phyloP scores from a whole-genome alignment of 2,888 invertebrate genomes.

The Brachyptera risi region DNA sequence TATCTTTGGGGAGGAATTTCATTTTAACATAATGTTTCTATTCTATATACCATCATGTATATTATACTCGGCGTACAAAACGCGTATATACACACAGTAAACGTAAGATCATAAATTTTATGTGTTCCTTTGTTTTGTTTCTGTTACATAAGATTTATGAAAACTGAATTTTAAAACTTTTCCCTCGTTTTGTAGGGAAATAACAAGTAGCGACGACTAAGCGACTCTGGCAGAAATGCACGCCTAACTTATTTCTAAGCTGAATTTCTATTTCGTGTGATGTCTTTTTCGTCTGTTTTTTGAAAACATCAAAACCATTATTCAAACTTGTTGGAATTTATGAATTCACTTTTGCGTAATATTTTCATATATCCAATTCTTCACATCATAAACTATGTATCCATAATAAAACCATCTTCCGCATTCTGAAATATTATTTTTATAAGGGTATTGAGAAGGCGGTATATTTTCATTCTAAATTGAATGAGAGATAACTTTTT shows the following conservation, averaged over 20 bases:
- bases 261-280: constrained; percentile 16
- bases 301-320: constrained; percentile 12
- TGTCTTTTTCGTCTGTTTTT: constrained; percentile 8
- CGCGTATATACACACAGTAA: background rate
- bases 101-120: constrained; percentile 3
- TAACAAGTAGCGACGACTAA: constrained; percentile 16
- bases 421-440: background rate
- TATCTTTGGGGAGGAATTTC: constrained; percentile 2
- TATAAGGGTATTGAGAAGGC: too few species aligned
- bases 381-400: constrained; percentile 20
- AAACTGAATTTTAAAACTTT: constrained; percentile 28
- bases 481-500: too few species aligned
- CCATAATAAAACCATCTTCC: constrained; percentile 14
- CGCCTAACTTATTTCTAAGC: constrained; percentile 10
- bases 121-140: constrained; percentile 17
- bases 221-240: constrained; percentile 11
- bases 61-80: background rate
- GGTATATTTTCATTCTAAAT: too few species aligned
- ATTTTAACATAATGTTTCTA: constrained; percentile 16
- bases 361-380: constrained; percentile 21
- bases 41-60: background rate
- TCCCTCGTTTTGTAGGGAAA: constrained; percentile 15
- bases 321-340: constrained; percentile 23
- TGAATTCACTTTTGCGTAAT: constrained; percentile 24
- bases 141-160: constrained; percentile 22